These are phyloP conservation scores for Spinus pinus DNA, from an alignment of 2,797 vertebrate species.

Conservation along the genomic window DNA sequence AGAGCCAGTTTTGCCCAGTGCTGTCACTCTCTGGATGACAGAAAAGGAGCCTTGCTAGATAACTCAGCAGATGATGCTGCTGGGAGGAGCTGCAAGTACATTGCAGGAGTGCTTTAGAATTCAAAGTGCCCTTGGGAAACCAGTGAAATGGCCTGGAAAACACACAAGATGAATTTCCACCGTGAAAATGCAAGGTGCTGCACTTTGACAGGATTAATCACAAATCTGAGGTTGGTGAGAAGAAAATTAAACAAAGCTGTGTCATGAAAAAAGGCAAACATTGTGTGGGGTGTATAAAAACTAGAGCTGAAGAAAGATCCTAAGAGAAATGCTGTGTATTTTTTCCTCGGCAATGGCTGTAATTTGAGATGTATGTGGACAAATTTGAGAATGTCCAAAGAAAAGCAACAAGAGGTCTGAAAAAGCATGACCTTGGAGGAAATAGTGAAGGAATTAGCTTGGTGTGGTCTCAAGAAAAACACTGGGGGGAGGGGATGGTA, in stretches of 20 bases:
- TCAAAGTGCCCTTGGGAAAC: slow-evolving; percentile 28
- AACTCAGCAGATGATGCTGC: neutral
- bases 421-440: slow-evolving; percentile 39
- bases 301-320: neutral
- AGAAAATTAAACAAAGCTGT: neutral
- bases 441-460: slow-evolving; percentile 12
- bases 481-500: neutral
- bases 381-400: slow-evolving; percentile 11
- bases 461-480: slow-evolving; percentile 41
- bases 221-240: neutral
- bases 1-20: neutral
- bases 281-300: neutral
- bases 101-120: neutral
- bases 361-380: neutral
- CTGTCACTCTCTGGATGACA: neutral
- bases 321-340: neutral
- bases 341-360: neutral
- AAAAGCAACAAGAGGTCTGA: slow-evolving; percentile 38
- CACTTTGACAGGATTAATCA: slow-evolving; percentile 29
- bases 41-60: neutral
- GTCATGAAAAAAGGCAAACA: neutral
- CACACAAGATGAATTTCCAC: neutral
- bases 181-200: neutral
- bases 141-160: slow-evolving; percentile 41
- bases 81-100: neutral